These are phyloP conservation scores for Palaemon carinicauda DNA, from an alignment of 1,140 invertebrate species.

Conservation along the genomic window DNA sequence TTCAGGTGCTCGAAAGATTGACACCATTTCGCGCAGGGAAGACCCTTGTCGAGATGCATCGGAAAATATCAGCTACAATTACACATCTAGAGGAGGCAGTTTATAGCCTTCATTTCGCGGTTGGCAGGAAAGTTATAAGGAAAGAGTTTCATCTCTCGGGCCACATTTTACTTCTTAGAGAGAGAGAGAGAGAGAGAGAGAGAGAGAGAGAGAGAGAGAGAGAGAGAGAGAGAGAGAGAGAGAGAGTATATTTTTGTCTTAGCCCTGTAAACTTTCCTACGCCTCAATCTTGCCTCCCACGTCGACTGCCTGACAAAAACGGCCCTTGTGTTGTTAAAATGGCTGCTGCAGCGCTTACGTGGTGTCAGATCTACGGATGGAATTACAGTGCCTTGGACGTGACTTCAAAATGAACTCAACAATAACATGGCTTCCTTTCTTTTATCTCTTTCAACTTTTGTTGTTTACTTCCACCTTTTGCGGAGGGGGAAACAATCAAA, in stretches of 20 bases:
- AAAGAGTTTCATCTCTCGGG: background rate
- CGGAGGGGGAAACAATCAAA: background rate
- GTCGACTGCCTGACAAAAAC: background rate
- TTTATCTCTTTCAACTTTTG: background rate
- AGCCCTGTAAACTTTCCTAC: too few species aligned
- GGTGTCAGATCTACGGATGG: background rate
- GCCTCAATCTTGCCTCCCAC: background rate
- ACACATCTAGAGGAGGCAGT: background rate
- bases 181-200: too few species aligned
- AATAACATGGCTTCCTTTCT: too few species aligned
- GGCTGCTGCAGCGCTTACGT: background rate
- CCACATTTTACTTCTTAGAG: background rate
- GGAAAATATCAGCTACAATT: slow-evolving; percentile 3
- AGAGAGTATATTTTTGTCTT: too few species aligned
- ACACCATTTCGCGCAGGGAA: slow-evolving; percentile 19
- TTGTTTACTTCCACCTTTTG: background rate
- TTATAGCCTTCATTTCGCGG: background rate
- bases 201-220: too few species aligned
- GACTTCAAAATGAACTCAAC: too few species aligned
- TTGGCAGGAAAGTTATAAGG: background rate
- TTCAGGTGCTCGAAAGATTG: slow-evolving; percentile 14
- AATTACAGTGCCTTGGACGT: too few species aligned
- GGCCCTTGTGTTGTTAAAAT: background rate
- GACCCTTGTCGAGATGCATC: slow-evolving; percentile 3
- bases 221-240: too few species aligned